Conservation (phyloP, 64 coral and sea anemone species). For the Stichodactyla helianthus region DNA sequence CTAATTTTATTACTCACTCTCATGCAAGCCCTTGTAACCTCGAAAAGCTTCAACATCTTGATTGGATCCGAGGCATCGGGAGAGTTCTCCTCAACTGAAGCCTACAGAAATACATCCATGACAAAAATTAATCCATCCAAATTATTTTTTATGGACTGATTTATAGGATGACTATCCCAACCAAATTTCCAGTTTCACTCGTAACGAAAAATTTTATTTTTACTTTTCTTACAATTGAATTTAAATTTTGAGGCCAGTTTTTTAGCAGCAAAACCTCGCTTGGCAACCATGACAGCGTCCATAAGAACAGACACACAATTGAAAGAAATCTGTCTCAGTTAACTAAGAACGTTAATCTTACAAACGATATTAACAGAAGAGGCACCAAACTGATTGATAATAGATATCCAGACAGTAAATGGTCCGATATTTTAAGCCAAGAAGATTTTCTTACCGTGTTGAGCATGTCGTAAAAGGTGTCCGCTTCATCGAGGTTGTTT, state of each 20-base stretch:
- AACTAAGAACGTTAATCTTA: neutral
- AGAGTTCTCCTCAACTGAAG: neutral
- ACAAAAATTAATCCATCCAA: too few species aligned
- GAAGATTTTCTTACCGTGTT: conserved; percentile 51
- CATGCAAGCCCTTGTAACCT: conserved; percentile 71
- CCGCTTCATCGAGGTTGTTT: conserved; percentile 69
- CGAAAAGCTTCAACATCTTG: conserved; percentile 82
- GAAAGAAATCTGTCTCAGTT: neutral
- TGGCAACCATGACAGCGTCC: neutral
- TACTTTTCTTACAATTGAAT: neutral
- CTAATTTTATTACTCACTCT: conserved; percentile 40
- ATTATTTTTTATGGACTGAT: too few species aligned
- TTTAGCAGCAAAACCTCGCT: neutral
- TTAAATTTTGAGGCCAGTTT: neutral
- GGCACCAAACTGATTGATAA: neutral
- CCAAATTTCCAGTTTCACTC: neutral
- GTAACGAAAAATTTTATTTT: neutral
- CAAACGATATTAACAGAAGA: neutral
- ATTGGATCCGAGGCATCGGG: conserved; percentile 56
- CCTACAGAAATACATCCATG: neutral
- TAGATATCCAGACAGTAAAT: neutral
- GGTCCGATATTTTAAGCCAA: neutral
- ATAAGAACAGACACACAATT: neutral
- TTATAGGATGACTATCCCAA: neutral
- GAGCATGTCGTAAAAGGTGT: conserved; percentile 71